Conservation (phyloP, 2,113 vertebrate genomes). For the Petromus typicus region DNA sequence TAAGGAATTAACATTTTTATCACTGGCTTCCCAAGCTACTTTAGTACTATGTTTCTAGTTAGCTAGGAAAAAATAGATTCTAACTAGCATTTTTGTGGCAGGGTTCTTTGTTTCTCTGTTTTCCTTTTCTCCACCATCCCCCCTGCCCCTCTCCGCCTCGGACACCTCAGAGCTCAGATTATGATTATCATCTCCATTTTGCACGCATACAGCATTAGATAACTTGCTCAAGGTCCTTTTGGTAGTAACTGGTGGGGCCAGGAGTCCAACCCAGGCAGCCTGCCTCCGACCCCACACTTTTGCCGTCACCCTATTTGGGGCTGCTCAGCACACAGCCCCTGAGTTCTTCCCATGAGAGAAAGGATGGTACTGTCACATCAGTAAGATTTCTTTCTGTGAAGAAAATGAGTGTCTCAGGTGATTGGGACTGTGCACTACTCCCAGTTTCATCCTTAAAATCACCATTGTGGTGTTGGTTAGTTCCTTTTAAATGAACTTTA, state of each 20-base stretch:
- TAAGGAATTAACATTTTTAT: background rate
- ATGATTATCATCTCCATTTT: background rate
- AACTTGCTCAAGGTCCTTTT: background rate
- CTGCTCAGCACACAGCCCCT: background rate
- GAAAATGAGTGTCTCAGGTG: background rate
- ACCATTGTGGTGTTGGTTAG: background rate
- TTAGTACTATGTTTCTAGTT: constrained; percentile 3
- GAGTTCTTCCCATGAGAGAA: background rate
- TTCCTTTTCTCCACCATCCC: rapidly evolving
- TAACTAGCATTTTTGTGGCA: background rate
- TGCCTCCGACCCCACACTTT: background rate
- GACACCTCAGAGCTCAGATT: background rate
- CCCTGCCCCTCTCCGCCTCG: no score
- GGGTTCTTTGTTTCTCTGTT: background rate
- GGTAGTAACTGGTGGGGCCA: background rate
- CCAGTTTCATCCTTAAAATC: background rate
- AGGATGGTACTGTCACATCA: background rate
- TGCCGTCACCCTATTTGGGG: background rate
- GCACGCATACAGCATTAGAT: background rate
- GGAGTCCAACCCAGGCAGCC: background rate
- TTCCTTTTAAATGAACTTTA: background rate
- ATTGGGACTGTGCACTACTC: background rate
- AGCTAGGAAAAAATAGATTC: background rate
- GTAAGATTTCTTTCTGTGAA: background rate
- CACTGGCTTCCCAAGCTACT: background rate